Base-by-base conservation (phyloP, 2,113 vertebrate genomes). In the Tonatia bakeri region DNA sequence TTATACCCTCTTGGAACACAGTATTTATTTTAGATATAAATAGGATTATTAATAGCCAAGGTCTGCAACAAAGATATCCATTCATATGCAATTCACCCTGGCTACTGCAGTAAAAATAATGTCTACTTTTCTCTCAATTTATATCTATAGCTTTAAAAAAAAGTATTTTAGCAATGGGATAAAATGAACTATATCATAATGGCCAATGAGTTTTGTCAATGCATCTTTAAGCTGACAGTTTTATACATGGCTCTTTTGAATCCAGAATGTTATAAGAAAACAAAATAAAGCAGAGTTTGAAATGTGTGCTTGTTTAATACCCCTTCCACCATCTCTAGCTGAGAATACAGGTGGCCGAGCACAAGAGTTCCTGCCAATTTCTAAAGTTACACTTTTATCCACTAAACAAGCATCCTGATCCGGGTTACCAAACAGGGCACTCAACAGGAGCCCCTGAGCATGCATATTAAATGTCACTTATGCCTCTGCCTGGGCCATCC, bases 361-460 rank as follows among this genome's bases (percentile, higher is more conserved):
- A 97, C 96, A 95, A 97, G 93, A 98, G 98, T 99, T 99, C 99
- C 98, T 99, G 98, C 98, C 98, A 98, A 98, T 99, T 99, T 99
- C 99, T 99, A 98, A 96, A 98, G 98, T 99, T 99, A 98, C 98
- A 98, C 98, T 98, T 99, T 98, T 98, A 98, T 99, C 98, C 98
- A 94, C 98, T 99, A 98, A 98, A 98, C 98, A 99, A 99, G 98
- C 98, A 99, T 98, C 98, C 98, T 98, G 98, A 98, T 98, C 98
- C 91, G 97, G 98, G 97, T 98, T 98, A 98, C 97, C 96, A 98
- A 98, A 95, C 95, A 98, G 98, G 98, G 97, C 98, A 98, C 98
- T 98, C 99, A 98, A 98, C 98, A 95, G 98, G 98, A 98, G 98
- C 97, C 97, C 97, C 96, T 89, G 94, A 97, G 96, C 2, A 79